Conservation (phyloP, 1,140 invertebrate genomes). For the Drosophila cardini region DNA sequence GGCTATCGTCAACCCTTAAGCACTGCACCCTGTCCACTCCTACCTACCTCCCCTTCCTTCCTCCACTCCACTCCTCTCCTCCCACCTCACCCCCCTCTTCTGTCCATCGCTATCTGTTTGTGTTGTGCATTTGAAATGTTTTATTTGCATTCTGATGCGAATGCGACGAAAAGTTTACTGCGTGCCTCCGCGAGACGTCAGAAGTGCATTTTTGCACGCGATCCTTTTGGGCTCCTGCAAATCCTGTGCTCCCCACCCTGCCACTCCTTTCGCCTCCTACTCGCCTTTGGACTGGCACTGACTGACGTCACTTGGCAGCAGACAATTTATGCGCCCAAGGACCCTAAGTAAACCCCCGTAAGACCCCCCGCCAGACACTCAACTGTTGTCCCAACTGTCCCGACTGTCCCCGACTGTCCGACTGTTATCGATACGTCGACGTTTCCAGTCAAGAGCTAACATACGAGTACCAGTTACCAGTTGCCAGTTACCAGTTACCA, state of each 20-base stretch:
- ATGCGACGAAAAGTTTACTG: constrained; percentile 74
- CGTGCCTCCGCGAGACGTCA: constrained; percentile 45
- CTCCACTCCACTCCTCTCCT: not conserved
- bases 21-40: not conserved
- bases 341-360: constrained; percentile 4
- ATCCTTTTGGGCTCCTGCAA: constrained; percentile 72
- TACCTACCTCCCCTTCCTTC: not conserved
- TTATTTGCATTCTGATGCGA: constrained; percentile 78
- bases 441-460: not conserved
- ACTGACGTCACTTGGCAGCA: constrained; percentile 80
- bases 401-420: constrained; percentile 7
- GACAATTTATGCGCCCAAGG: constrained; percentile 77
- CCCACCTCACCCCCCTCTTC: too few relatives aligned
- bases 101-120: constrained; percentile 19
- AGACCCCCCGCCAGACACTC: constrained; percentile 21
- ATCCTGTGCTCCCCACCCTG: constrained; percentile 21
- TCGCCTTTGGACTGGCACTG: constrained; percentile 50
- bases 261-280: constrained; percentile 4
- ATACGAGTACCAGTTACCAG: constrained; percentile 9
- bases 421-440: constrained; percentile 55
- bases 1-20: not conserved
- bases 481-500: not conserved
- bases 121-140: constrained; percentile 74
- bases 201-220: constrained; percentile 82
- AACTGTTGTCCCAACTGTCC: constrained; percentile 6